Conservation (phyloP, 2,113 vertebrate genomes). For the Grallaria varia region DNA sequence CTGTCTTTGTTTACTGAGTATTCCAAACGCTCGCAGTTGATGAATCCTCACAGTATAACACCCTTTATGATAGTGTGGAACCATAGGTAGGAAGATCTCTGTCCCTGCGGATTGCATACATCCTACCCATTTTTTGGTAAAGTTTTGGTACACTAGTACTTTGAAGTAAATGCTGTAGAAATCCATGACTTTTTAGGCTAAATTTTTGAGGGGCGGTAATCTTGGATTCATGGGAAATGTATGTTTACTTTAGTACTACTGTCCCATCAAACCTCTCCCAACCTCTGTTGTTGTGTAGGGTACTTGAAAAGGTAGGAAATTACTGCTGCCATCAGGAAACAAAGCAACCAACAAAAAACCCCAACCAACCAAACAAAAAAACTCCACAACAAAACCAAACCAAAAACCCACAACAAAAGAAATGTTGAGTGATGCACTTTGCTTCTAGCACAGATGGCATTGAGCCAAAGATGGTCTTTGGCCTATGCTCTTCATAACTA, state of each 20-base stretch:
- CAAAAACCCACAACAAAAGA: neutral
- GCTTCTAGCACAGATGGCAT: rapidly evolving
- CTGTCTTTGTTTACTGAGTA: neutral
- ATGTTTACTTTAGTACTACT: neutral
- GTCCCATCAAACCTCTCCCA: neutral
- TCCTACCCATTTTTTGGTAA: neutral
- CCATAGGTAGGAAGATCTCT: neutral
- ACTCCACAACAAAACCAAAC: neutral
- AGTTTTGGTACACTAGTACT: neutral
- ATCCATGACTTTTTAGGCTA: neutral
- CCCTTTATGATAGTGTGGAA: neutral
- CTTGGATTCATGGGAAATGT: rapidly evolving
- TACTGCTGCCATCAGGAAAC: neutral
- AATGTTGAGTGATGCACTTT: neutral
- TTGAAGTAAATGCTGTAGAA: neutral
- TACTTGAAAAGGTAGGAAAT: neutral
- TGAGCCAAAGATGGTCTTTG: too few relatives aligned
- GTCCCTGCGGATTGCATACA: neutral
- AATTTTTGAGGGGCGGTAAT: neutral
- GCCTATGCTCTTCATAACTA: rapidly evolving
- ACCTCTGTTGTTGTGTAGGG: neutral
- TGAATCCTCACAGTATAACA: neutral
- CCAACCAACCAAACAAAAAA: neutral
- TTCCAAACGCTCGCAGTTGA: neutral
- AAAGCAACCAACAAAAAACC: neutral